Percentiles rank a stretch among this genome's conserved stretches.
Conservation (phyloP, 2,113 vertebrate genomes). For the Ochotona princeps region DNA sequence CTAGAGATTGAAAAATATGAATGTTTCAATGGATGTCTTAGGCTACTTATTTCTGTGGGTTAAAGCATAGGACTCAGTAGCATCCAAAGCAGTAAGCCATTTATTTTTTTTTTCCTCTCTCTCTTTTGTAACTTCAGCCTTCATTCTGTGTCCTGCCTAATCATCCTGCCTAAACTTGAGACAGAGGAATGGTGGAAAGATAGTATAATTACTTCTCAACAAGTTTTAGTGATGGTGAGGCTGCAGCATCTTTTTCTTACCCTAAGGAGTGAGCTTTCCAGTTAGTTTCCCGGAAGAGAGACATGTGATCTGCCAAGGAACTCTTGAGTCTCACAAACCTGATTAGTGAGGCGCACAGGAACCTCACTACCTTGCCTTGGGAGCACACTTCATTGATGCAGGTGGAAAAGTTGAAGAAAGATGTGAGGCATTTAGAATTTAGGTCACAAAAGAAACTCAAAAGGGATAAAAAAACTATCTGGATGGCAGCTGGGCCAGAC, state of each 20-base stretch:
- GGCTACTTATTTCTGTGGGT: not conserved
- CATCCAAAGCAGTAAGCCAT: not conserved
- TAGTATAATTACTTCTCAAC: not conserved
- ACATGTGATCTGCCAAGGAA: not conserved
- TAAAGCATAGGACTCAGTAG: slow-evolving; percentile 36
- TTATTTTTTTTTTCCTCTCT: slow-evolving; percentile 52
- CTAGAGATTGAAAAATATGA: slow-evolving; percentile 5
- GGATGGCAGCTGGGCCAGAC: not conserved
- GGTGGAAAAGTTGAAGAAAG: slow-evolving; percentile 1
- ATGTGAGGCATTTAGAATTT: slow-evolving; percentile 15
- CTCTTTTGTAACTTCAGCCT: not conserved
- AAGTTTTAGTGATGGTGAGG: not conserved
- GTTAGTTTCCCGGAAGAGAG: not conserved
- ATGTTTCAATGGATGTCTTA: not conserved
- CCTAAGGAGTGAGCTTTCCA: not conserved
- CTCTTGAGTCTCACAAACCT: not conserved
- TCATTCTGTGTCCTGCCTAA: not conserved
- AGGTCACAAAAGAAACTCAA: not conserved
- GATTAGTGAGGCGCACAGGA: not conserved
- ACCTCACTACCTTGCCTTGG: not conserved
- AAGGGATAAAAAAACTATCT: not conserved
- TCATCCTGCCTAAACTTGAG: not conserved
- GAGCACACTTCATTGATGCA: not conserved
- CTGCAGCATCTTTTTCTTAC: not conserved
- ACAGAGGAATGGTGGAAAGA: not conserved